phyloP scores from a whole-genome alignment of 2,888 invertebrate species.

The Thera obeliscata region DNA sequence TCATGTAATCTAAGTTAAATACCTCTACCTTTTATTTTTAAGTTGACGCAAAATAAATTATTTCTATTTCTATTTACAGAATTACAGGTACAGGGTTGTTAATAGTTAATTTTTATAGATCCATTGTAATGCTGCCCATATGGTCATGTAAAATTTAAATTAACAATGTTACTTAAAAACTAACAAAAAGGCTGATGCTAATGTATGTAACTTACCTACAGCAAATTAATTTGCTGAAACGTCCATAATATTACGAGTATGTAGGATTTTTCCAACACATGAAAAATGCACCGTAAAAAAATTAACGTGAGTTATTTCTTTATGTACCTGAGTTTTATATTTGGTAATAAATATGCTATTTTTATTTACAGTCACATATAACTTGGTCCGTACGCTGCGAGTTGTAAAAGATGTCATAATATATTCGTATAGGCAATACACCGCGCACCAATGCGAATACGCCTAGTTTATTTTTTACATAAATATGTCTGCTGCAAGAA shows the following conservation, averaged over 20 bases:
- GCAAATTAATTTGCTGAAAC: no score
- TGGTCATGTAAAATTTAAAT: no score
- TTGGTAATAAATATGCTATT: slow-evolving; percentile 38
- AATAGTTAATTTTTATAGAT: no score
- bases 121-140: no score
- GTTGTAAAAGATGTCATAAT: slow-evolving; percentile 43
- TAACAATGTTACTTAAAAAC: no score
- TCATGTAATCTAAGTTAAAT: no score
- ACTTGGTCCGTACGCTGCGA: slow-evolving; percentile 33
- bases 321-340: slow-evolving; percentile 30
- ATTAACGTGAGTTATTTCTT: not conserved
- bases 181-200: no score
- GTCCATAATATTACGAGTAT: not conserved
- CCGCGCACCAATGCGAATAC: slow-evolving; percentile 34
- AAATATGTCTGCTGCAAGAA: slow-evolving; percentile 39
- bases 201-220: no score
- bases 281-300: not conserved
- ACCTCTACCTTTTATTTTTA: no score
- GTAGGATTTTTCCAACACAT: not conserved
- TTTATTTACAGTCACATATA: slow-evolving; percentile 36
- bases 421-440: slow-evolving; percentile 27
- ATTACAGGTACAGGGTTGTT: no score
- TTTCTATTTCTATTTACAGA: no score
- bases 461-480: slow-evolving; percentile 39
- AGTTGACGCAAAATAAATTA: no score